Conservation (phyloP, 2,888 invertebrate genomes). For the Orthosia incerta region DNA sequence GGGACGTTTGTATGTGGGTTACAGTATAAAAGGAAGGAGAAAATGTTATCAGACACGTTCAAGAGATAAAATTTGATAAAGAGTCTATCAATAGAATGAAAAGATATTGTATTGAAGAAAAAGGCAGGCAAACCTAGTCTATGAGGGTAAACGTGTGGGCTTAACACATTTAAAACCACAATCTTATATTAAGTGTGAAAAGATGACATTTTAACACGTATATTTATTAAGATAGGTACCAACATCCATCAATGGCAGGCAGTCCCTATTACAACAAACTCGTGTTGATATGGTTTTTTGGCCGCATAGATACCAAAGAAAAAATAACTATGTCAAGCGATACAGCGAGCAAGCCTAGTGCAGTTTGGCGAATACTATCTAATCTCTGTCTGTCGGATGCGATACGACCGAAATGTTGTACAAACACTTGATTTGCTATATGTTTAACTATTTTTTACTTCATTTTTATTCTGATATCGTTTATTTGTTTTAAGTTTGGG, state of each 20-base stretch:
- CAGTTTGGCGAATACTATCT: constrained; percentile 59
- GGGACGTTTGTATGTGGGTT: constrained; percentile 15
- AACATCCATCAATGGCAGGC: neutral
- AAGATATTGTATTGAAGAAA: neutral
- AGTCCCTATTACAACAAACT: neutral
- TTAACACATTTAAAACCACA: neutral
- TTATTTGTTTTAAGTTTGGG: constrained; percentile 31
- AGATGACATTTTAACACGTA: neutral
- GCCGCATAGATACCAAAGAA: constrained; percentile 33
- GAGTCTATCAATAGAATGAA: constrained; percentile 14
- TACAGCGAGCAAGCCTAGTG: constrained; percentile 25
- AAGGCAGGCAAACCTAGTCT: neutral
- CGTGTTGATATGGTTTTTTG: constrained; percentile 29
- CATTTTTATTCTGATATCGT: constrained; percentile 32
- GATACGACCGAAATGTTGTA: constrained; percentile 55
- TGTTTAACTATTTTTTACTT: constrained; percentile 50
- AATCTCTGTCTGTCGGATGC: constrained; percentile 62
- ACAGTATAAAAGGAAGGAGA: constrained; percentile 29
- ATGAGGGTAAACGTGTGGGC: neutral
- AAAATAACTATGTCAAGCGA: constrained; percentile 57
- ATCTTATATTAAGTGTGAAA: neutral
- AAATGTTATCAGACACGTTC: constrained; percentile 26
- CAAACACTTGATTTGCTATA: constrained; percentile 52
- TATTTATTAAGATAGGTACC: neutral
- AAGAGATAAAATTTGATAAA: constrained; percentile 34